Base-by-base conservation (phyloP, 2,113 vertebrate genomes). In the Pelodiscus sinensis region DNA sequence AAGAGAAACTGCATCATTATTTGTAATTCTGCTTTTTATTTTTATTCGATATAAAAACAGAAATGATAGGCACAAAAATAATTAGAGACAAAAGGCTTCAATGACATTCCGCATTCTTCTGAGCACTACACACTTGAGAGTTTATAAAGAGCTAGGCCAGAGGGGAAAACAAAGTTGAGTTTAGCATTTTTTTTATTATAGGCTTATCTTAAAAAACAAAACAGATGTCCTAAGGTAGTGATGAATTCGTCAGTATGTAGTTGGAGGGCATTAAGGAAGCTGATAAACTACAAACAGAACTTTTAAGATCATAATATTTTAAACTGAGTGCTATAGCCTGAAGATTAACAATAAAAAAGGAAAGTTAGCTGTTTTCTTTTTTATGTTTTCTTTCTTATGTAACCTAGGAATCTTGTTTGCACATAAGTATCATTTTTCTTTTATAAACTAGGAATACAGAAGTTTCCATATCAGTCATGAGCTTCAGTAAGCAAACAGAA, bases 61-160 rank as follows among this genome's bases (percentile, higher is more conserved):
- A 31, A 94, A 81, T 83, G 86, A 91, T 77, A 86, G 56, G 35
- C 62, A 56, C 57, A 58, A 88, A 96, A 83, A 91, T 92, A 93
- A 93, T 95, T 94, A 95, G 78, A 86, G 65, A 94, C 38, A 58
- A 84, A 86, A 91, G 81, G 19, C 79, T 84, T 19, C 29, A 22
- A 11, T 73, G 57, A 73, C 75, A 73, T 86, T 82, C 24, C 88
- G 77, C 82, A 60, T 58, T 86, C 68, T 87, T 91, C 50, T 58
- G 82, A 78, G 54, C 22, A 19, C 54, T 62, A 52, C 35, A 89
- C 71, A 31, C 85, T 86, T 52, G 55, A 92, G 44, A 87, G 10
- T 18, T 86, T 22, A 54, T 24, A 80, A 83, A 84, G 82, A 62
- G 52, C 44, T 86, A 92, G 80, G 75, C 85, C 86, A 35, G 38